These are phyloP conservation scores for Oryzias javanicus DNA, from an alignment of 2,113 vertebrate species.

Conservation along the genomic window DNA sequence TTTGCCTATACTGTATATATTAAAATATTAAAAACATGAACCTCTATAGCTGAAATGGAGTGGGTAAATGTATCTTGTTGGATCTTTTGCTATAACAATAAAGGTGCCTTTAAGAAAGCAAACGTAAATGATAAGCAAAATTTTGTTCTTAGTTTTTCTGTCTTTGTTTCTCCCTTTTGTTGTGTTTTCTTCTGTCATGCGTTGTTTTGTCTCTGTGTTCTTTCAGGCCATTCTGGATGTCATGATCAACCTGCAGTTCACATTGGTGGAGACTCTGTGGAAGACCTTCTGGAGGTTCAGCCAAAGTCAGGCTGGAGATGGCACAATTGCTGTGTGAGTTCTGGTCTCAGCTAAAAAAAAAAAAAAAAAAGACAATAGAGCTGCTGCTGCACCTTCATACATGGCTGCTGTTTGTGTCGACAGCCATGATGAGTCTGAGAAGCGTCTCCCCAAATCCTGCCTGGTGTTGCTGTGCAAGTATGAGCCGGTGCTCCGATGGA, in stretches of 20 bases:
- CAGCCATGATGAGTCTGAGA: conserved; percentile 92
- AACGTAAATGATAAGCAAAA: too few relatives aligned
- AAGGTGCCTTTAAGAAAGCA: too few relatives aligned
- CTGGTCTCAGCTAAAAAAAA: neutral
- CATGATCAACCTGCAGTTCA: conserved; percentile 94
- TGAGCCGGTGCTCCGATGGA: conserved; percentile 92
- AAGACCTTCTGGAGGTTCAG: conserved; percentile 94
- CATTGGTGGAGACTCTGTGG: conserved; percentile 91
- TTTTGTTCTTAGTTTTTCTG: too few relatives aligned
- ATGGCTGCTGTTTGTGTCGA: conserved; percentile 11
- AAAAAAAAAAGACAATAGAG: neutral
- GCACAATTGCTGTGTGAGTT: conserved; percentile 85
- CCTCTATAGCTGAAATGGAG: too few relatives aligned
- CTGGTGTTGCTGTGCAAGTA: conserved; percentile 90
- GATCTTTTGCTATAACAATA: too few relatives aligned
- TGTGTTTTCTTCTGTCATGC: neutral
- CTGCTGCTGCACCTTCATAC: neutral
- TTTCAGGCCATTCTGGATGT: conserved; percentile 89
- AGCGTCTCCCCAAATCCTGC: conserved; percentile 87
- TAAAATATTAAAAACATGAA: too few relatives aligned
- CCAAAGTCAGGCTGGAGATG: conserved; percentile 83
- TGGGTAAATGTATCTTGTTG: too few relatives aligned
- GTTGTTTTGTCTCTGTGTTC: conserved; percentile 1
- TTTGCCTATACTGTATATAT: too few relatives aligned
- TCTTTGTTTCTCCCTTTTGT: neutral